Evolutionary conservation across 2,113 vertebrate genomes (phyloP).

Genomic region (Plestiodon gilberti): DNA sequence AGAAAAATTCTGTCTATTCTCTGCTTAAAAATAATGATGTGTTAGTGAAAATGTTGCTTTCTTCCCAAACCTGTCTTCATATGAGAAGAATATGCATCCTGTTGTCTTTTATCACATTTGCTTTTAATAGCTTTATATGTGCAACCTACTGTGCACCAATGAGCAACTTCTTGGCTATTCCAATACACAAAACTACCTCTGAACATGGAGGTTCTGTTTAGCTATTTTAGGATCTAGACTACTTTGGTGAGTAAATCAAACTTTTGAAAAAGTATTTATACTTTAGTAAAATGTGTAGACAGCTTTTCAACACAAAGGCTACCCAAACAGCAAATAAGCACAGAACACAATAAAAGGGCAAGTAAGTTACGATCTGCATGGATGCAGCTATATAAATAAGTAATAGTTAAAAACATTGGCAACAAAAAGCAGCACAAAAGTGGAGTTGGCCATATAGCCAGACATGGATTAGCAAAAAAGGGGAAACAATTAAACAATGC

Average conservation of each 20-base stretch:
- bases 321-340: too few relatives aligned
- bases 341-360: too few relatives aligned
- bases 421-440: too few relatives aligned
- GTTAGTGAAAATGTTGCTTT: not conserved
- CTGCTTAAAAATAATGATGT: not conserved
- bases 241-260: not conserved
- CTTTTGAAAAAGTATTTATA: not conserved
- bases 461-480: too few relatives aligned
- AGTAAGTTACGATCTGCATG: too few relatives aligned
- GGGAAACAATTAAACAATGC: too few relatives aligned
- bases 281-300: too few relatives aligned
- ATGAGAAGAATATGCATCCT: not conserved
- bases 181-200: not conserved
- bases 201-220: not conserved
- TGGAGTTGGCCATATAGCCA: too few relatives aligned
- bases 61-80: not conserved
- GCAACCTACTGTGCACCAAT: not conserved
- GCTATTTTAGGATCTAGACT: not conserved
- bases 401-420: too few relatives aligned
- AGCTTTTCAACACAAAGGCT: too few relatives aligned
- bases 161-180: not conserved
- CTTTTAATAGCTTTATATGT: not conserved
- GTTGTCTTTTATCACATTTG: not conserved
- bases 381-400: too few relatives aligned
- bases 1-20: not conserved